Evolutionary conservation across 2,797 vertebrate genomes (phyloP), one percentile per base, ranked within the genome.

Genomic region (Falco naumanni): DNA sequence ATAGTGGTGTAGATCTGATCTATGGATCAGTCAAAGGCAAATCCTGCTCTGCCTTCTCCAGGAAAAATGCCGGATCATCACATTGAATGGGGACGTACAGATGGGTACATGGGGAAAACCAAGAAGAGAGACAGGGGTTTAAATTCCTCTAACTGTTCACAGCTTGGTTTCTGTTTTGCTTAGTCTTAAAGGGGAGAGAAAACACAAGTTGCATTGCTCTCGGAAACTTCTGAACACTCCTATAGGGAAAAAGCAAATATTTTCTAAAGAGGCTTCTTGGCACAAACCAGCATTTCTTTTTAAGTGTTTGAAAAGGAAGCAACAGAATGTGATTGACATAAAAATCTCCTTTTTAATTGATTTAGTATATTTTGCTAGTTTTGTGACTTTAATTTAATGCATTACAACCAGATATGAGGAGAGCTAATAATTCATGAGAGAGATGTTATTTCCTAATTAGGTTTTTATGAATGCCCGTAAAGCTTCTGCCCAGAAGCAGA

Each of bases 391-490:
- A 95, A 89, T 77, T 93, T 87, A 81, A 81, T 41, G 51, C 90
- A 93, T 86, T 96, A 79, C 82, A 94, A 66, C 65, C 61, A 89
- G 80, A 63, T 92, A 94, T 81, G 87, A 93, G 48, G 33, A 84
- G 16, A 89, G 31, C 82, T 96, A 93, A 68, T 93, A 94, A 89
- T 86, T 95, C 66, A 90, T 90, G 72, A 89, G 51, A 53, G 48
- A 86, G 39, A 37, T 85, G 77, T 84, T 90, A 82, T 95, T 95
- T 94, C 81, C 87, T 86, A 91, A 91, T 92, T 65, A 87, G 77
- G 72, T 76, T 93, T 93, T 94, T 96, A 72, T 90, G 57, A 91
- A 81, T 88, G 51, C 22, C 72, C 66, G 48, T 93, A 76, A 86
- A 90, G 57, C 72, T 83, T 84, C 66, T 91, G 86, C 80, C 79